Evolutionary conservation across 2,888 invertebrate genomes (phyloP).

Genomic region (Mythimna loreyi): DNA sequence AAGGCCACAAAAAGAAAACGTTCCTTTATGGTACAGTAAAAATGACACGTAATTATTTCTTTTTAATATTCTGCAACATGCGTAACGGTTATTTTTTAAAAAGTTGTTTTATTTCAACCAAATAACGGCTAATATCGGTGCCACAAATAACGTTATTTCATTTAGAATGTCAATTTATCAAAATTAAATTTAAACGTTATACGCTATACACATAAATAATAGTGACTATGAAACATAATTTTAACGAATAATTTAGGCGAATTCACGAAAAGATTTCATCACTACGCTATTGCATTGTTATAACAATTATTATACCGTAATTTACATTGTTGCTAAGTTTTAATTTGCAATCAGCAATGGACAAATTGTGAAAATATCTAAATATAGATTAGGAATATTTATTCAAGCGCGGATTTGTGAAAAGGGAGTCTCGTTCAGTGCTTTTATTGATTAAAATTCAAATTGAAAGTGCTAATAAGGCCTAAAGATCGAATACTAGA

Average conservation of each 20-base stretch:
- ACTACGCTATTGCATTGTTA: slow-evolving; percentile 63
- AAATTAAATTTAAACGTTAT: slow-evolving; percentile 73
- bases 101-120: slow-evolving; percentile 32
- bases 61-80: slow-evolving; percentile 48
- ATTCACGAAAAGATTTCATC: slow-evolving; percentile 50
- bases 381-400: slow-evolving; percentile 62
- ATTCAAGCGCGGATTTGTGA: slow-evolving; percentile 59
- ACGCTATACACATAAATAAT: slow-evolving; percentile 77
- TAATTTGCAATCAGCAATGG: slow-evolving; percentile 57
- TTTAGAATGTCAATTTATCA: slow-evolving; percentile 56
- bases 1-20: slow-evolving; percentile 72
- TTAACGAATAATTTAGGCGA: slow-evolving; percentile 71
- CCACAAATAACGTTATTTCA: slow-evolving; percentile 51
- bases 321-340: slow-evolving; percentile 46
- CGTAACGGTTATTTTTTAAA: slow-evolving; percentile 50
- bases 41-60: slow-evolving; percentile 44
- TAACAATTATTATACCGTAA: slow-evolving; percentile 48
- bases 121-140: slow-evolving; percentile 48
- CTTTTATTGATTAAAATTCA: slow-evolving; percentile 10
- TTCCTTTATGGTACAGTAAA: slow-evolving; percentile 54
- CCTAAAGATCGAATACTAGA: slow-evolving; percentile 1
- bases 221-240: slow-evolving; percentile 70
- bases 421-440: slow-evolving; percentile 19
- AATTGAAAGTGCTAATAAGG: slow-evolving; percentile 7
- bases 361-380: slow-evolving; percentile 59